phyloP scores from a whole-genome alignment of 2,888 invertebrate genomes.

The Epiblema foenella region DNA sequence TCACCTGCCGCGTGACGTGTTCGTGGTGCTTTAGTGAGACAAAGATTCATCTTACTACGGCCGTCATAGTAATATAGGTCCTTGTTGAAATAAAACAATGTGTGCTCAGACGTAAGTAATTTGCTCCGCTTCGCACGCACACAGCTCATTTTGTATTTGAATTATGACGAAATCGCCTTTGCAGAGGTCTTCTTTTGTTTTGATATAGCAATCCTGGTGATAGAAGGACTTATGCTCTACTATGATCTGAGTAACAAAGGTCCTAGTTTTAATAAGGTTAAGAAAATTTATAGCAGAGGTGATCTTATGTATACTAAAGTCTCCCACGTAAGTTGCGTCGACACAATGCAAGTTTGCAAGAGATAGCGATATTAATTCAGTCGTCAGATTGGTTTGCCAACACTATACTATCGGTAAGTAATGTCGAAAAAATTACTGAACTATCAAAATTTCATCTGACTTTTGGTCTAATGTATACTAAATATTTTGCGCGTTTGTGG shows the following conservation, averaged over 20 bases:
- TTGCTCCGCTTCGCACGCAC: slow-evolving; percentile 38
- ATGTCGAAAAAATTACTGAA: no score
- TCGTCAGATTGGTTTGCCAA: no score
- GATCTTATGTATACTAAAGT: slow-evolving; percentile 20
- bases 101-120: slow-evolving; percentile 38
- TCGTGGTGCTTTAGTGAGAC: not conserved
- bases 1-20: slow-evolving; percentile 41
- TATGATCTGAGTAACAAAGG: not conserved
- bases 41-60: slow-evolving; percentile 12
- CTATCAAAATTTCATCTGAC: no score
- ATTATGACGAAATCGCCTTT: slow-evolving; percentile 33
- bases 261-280: not conserved
- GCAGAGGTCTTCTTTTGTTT: slow-evolving; percentile 40
- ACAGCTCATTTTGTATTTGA: slow-evolving; percentile 42
- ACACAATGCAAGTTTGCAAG: no score
- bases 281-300: slow-evolving; percentile 20
- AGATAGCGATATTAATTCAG: no score
- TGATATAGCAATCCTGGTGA: slow-evolving; percentile 11
- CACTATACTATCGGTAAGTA: no score
- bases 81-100: not conserved
- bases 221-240: slow-evolving; percentile 4
- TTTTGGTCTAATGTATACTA: no score
- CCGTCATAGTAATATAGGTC: not conserved
- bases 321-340: no score
- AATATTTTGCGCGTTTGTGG: not conserved